Base-by-base conservation (phyloP, 2,888 invertebrate species). In the Rotaria macrura region DNA sequence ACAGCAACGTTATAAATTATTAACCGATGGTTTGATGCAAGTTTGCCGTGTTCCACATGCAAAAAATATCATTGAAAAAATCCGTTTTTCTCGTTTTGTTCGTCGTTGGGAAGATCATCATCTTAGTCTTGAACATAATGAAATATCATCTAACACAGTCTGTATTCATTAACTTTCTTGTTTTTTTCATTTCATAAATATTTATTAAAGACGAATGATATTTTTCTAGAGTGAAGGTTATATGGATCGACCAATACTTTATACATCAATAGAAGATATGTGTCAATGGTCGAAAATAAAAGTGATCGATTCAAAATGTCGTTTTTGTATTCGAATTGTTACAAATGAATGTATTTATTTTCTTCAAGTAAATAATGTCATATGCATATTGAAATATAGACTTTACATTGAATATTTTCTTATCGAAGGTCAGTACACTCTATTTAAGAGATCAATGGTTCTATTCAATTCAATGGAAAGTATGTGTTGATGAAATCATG, bases 381-480 rank as follows among this genome's bases (percentile, higher is more conserved):
- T 3, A 12, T 49, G 14, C 17, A 49, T 49, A 47, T 47, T 47
- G 14, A 9, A 17, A 49, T 17, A 49, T 17, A 14, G 17, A 49
- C 14, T 49, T 14, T 4, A 17, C 1, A 49, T 17, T 49, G 52
- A 29, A 29, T 84, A 6, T 49, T 55, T 65, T 57, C 23, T 74
- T 9, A 52, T 85, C 38, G 23, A 92, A 94, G 94, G 94, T 94
- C 55, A 94, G 93, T 89, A 94, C 94, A 89, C 93, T 93, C 79
- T 94, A 94, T 89, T 93, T 94, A n/a, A 92, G 95, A 90, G 94
- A 95, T 92, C 94, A 95, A 90, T 95, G 94, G 94, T 93, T 93
- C 88, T 93, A 94, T 90, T 94, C 95, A 85, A 93, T 95, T 88
- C 92, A 93, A 87, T 95, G 94, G 94, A 91, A 93, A 93, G 94